These are phyloP conservation scores for Drosophila sulfurigaster DNA, from an alignment of 1,140 invertebrate species.

Conservation along the genomic window DNA sequence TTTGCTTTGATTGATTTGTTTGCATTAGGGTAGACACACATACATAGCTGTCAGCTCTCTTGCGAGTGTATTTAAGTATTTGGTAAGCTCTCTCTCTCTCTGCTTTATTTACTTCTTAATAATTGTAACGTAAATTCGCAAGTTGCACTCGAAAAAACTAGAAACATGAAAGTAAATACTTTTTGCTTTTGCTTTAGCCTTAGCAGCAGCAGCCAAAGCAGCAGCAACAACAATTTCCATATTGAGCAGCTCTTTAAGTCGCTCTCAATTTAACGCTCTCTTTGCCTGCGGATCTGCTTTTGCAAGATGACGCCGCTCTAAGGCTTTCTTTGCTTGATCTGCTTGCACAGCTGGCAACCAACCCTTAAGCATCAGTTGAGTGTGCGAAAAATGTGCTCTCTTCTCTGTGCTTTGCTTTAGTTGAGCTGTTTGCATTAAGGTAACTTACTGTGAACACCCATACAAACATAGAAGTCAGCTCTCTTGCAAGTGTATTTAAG, in stretches of 20 bases:
- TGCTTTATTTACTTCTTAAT: too few species aligned
- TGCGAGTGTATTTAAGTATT: too few species aligned
- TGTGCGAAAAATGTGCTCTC: too few species aligned
- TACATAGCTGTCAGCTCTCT: not conserved
- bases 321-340: not conserved
- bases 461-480: constrained; percentile 1
- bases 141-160: not conserved
- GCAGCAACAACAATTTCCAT: not conserved
- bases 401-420: not conserved
- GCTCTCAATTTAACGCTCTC: not conserved
- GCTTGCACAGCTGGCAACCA: not conserved
- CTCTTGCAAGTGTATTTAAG: constrained; percentile 33
- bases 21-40: too few species aligned
- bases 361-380: too few species aligned
- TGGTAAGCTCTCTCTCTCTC: too few species aligned
- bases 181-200: not conserved
- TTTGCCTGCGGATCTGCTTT: not conserved
- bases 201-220: not conserved
- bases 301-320: not conserved
- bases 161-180: constrained; percentile 34
- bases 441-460: too few species aligned
- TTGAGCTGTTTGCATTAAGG: not conserved
- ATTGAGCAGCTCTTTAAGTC: not conserved
- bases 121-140: too few species aligned
- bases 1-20: too few species aligned